phyloP scores from a whole-genome alignment of 1,140 invertebrate genomes.

The Myzus persicae region DNA sequence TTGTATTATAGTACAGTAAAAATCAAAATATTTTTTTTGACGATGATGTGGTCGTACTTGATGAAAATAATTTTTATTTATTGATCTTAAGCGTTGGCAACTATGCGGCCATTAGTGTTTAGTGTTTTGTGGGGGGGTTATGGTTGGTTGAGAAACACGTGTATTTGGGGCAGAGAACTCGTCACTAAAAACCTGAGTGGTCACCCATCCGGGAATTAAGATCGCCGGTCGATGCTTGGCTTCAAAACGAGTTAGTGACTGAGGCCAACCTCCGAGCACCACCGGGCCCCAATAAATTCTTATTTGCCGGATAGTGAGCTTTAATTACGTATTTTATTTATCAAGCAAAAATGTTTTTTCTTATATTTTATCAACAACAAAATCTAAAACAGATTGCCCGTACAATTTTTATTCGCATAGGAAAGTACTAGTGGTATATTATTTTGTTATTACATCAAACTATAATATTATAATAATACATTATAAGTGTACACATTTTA shows the following conservation, averaged over 20 bases:
- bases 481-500: constrained; percentile 1
- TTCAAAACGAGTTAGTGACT: too few species aligned
- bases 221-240: too few species aligned
- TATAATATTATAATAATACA: neutral
- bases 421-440: neutral
- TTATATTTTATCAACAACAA: constrained; percentile 8
- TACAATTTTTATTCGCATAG: neutral
- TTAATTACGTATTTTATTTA: constrained; percentile 14
- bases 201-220: too few species aligned
- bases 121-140: too few species aligned
- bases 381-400: constrained; percentile 10
- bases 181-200: too few species aligned
- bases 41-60: neutral
- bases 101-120: too few species aligned
- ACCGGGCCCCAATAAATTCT: too few species aligned
- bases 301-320: neutral
- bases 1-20: neutral
- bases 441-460: constrained; percentile 2
- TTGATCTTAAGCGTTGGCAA: too few species aligned
- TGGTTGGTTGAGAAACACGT: too few species aligned
- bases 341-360: neutral
- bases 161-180: too few species aligned
- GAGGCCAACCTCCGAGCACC: too few species aligned
- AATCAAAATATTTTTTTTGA: neutral
- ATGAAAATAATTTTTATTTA: too few species aligned